Base-by-base conservation (phyloP, 2,113 vertebrate genomes). In the Bufo gargarizans region DNA sequence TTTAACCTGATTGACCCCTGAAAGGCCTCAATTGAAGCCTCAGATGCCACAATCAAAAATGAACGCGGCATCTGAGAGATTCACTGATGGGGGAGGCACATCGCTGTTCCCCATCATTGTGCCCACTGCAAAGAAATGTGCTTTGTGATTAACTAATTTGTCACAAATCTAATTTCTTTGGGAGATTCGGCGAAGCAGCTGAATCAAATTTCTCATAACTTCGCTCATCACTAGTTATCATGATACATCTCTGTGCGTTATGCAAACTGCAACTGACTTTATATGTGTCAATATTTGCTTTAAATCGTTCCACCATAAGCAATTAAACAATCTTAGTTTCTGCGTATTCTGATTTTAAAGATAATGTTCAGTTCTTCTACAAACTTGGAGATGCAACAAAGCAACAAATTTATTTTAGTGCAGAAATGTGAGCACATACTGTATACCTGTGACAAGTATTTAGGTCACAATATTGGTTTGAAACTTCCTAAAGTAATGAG, bases 201-300 rank as follows among this genome's bases (percentile, higher is more conserved):
- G 33, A 33, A 33, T 33, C 33, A 33, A 33, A 33, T 33, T 33
- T 33, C 33, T 33, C 33, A 33, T 33, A 33, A 33, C 33, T 33
- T 33, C 33, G 33, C 33, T 33, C 33, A 33, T 33, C 33, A 33
- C 33, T 33, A 33, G 33, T 33, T 33, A 79, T 74, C 45, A 17
- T 6, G 11, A 79, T 13, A 14, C n/a, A 56, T 56, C 5, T 58
- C 19, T 53, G 45, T 50, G 74, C 10, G 74, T 77, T 78, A 55
- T 55, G 50, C 3, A 78, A 55, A 20, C 77, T 79, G n/a, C 2
- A 79, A 14, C 11, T 58, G 14, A 12, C 20, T 33, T 58, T 20
- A 58, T 79, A 33, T 79, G 50, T 79, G 77, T 79, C 77, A 79
- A 58, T 79, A 79, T 79, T 79, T 79, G 7, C 58, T 79, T 58